Evolutionary conservation across 1,140 invertebrate genomes (phyloP), one percentile per base, ranked within the genome.

Genomic region (Bombus picipes): DNA sequence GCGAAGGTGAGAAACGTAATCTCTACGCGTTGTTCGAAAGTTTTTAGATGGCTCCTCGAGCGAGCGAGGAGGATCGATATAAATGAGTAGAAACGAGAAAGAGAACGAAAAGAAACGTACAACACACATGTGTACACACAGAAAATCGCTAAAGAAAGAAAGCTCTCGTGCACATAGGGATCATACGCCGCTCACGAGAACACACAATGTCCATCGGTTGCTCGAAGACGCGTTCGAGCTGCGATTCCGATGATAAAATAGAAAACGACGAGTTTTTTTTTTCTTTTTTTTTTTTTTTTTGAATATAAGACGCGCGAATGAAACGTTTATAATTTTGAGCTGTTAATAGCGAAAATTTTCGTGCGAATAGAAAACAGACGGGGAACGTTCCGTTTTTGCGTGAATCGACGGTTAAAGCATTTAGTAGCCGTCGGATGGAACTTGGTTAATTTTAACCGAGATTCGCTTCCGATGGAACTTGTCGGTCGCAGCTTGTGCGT

Each of bases 181-280:
- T 53, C 65, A 32, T 62, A 77, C 32, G 65, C 75, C 25, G 47
- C 66, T 43, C 43, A 22, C n/a, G 15, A 34, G 39, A 79, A 71
- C 81, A 66, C 57, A 41, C 34, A 25, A 32, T 78, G 82, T 77
- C 82, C 74, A 57, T 80, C 53, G 76, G 75, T 70, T 68, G 70
- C 83, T 72, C 76, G 83, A 84, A 28, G 41, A 82, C 57, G 71
- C 80, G 80, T 74, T 65, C 80, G 57, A 34, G 62, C 53, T 39
- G 68, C 83, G 83, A 72, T 80, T 62, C 71, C 75, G 28, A 39
- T n/a, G 32, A 47, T 28, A 47, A n/a, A 34, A 53, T 22, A 25
- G 5, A 41, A 59, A 72, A 12, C 28, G 47, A 59, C 47, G 47
- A 53, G 47, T 53, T 22, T 53, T 22, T 22, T 3, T 28, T n/a